These are phyloP conservation scores for Cherax quadricarinatus DNA, from an alignment of 1,140 invertebrate genomes.

Conservation along the genomic window DNA sequence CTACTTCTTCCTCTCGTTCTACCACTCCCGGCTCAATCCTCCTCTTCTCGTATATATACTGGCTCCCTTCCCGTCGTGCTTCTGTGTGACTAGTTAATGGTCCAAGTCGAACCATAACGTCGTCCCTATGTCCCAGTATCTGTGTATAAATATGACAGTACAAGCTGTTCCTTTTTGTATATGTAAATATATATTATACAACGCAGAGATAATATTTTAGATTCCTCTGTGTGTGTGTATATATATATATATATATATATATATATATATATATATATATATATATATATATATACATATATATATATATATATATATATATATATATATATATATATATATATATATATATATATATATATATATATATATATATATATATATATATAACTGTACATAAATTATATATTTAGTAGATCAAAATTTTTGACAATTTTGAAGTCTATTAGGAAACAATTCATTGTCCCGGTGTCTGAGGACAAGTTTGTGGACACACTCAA, in stretches of 20 bases:
- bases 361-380: neutral
- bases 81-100: no score
- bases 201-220: neutral
- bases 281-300: neutral
- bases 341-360: slow-evolving; percentile 19
- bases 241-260: slow-evolving; percentile 6
- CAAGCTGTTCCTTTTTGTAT: neutral
- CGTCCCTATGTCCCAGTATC: neutral
- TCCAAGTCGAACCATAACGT: neutral
- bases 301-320: slow-evolving; percentile 14
- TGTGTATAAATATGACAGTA: neutral
- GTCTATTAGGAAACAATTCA: neutral
- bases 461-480: neutral
- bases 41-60: no score
- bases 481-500: neutral
- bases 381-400: neutral
- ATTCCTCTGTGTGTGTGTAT: no score
- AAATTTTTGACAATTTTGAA: neutral
- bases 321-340: slow-evolving; percentile 21
- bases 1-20: neutral
- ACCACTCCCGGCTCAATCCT: neutral
- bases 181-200: neutral
- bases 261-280: no score
- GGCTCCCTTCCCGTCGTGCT: no score
- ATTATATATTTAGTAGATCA: neutral